Conservation (phyloP, 1,140 invertebrate species). For the Pararge aegeria region DNA sequence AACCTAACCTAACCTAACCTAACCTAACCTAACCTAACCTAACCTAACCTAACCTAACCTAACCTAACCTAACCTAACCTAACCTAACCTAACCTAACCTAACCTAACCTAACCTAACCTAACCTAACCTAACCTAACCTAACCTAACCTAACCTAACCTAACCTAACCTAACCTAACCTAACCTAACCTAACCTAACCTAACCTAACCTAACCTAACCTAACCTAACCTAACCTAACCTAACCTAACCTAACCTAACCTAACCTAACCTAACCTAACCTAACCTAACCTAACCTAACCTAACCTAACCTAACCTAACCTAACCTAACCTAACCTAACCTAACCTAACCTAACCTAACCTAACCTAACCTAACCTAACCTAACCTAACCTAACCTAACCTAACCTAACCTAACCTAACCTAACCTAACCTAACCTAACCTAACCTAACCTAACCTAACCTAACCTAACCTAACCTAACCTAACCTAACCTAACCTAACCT, state of each 20-base stretch:
- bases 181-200: constrained; percentile 17
- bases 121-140: constrained; percentile 18
- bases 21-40: constrained; percentile 16
- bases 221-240: constrained; percentile 13
- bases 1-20: constrained; percentile 5
- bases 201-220: background rate
- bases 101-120: constrained; percentile 14
- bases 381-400: constrained; percentile 38
- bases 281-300: constrained; percentile 37
- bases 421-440: constrained; percentile 37
- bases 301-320: constrained; percentile 41
- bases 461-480: constrained; percentile 36
- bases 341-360: constrained; percentile 37
- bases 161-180: constrained; percentile 21
- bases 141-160: constrained; percentile 22
- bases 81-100: constrained; percentile 16
- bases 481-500: constrained; percentile 24
- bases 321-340: constrained; percentile 43
- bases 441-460: constrained; percentile 39
- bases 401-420: constrained; percentile 38
- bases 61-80: constrained; percentile 17
- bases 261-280: constrained; percentile 41
- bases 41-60: constrained; percentile 18
- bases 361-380: constrained; percentile 37
- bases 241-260: constrained; percentile 40